These are phyloP conservation scores for Todiramphus saurophagus DNA, from an alignment of 2,113 vertebrate genomes.

Conservation along the genomic window DNA sequence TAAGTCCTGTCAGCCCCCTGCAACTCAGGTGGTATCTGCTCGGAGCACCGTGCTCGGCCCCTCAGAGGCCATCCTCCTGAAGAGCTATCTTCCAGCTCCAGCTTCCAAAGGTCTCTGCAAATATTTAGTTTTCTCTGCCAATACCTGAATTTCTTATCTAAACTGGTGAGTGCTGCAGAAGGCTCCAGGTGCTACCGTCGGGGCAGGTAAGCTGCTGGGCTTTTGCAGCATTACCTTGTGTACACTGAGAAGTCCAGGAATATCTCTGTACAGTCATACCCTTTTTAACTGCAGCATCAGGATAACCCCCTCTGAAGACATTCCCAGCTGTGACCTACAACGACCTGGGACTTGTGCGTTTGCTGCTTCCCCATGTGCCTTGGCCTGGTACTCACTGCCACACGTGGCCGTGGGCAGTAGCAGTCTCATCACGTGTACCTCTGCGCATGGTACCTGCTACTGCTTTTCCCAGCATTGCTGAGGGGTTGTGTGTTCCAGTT, in stretches of 20 bases:
- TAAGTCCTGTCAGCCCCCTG: background rate
- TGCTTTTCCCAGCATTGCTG: too few relatives aligned
- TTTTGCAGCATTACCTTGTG: background rate
- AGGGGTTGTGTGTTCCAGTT: background rate
- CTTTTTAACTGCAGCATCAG: accelerated
- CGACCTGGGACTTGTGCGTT: background rate
- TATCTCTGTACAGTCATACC: background rate
- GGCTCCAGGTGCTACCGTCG: accelerated
- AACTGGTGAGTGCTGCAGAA: background rate
- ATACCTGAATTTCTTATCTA: accelerated
- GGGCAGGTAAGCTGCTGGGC: background rate
- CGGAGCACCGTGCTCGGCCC: accelerated
- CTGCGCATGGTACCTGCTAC: background rate
- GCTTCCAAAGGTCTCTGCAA: background rate
- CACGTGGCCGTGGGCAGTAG: accelerated
- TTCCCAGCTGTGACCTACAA: accelerated
- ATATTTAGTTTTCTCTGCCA: accelerated
- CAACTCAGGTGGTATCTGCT: background rate
- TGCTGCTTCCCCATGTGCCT: background rate
- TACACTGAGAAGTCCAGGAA: accelerated
- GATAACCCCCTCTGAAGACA: background rate
- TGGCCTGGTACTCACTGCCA: background rate
- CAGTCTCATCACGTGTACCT: accelerated
- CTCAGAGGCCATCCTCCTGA: background rate
- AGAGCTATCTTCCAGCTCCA: background rate